Evolutionary conservation across 2,797 vertebrate genomes (phyloP), one percentile per base, ranked within the genome.

Genomic region (Notamacropus eugenii): DNA sequence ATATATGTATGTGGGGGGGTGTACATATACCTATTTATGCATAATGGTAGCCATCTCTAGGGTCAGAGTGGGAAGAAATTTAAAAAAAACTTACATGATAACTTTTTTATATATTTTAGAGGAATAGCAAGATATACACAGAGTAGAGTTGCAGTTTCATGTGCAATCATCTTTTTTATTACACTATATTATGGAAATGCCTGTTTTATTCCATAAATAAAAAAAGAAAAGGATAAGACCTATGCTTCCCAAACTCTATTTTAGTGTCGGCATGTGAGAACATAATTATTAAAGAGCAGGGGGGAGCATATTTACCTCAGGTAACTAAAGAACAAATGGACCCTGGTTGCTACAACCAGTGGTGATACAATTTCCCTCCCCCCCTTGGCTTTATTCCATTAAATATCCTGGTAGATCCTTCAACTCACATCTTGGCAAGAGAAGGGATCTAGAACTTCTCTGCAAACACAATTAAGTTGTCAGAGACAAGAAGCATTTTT

Each of bases 391-490:
- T 97, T 98, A 98, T 97, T 97, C 92, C 95, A n/a, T 95, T 95
- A 97, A 97, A 82, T 56, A 97, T 97, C 93, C 96, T 97, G 93
- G 96, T 97, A 96, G 93, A 97, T 95, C 59, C 97, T 98, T 96
- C 93, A 93, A 11, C 90, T 93, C 91, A 96, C 67, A 92, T 96
- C 67, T 97, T 96, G 95, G 95, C 95, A 97, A 97, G 58, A 96
- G 94, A 97, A 98, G 96, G 92, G 91, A 92, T 96, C 95, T 97
- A 97, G 96, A 98, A 96, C 91, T 97, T 98, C 97, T 98, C 96
- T 98, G 90, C 93, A 98, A 98, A 98, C 97, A 98, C 97, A 98
- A 98, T 98, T 95, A 98, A 98, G 94, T 97, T 98, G 97, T 98
- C 98, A 98, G 98, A 97, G 93, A 97, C 97, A 97, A 98, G 98